Conservation (phyloP, 2,797 vertebrate genomes). For the Bufotes viridis region DNA sequence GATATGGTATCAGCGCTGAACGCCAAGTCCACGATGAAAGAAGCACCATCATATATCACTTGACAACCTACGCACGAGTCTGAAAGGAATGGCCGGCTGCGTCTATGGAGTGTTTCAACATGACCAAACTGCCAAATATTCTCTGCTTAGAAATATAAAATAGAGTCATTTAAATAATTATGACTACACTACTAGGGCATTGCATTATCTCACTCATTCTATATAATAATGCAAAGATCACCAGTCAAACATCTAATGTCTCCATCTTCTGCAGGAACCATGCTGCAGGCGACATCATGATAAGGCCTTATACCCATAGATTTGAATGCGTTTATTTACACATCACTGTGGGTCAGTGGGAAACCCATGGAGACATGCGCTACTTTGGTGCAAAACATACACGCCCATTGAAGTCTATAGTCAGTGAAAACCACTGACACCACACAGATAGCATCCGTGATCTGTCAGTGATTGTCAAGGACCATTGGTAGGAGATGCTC, state of each 20-base stretch:
- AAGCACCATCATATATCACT: not conserved
- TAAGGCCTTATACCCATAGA: too few relatives aligned
- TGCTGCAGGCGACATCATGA: not conserved
- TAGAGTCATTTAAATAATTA: not conserved
- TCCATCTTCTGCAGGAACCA: not conserved
- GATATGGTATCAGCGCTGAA: not conserved
- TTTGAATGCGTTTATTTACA: too few relatives aligned
- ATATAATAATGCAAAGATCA: not conserved
- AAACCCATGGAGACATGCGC: too few relatives aligned
- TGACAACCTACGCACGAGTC: not conserved
- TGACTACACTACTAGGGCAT: not conserved
- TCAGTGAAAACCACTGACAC: too few relatives aligned
- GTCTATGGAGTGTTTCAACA: conserved; percentile 3
- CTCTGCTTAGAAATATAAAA: not conserved
- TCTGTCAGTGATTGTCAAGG: too few relatives aligned
- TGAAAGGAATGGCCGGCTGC: not conserved
- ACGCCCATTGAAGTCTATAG: too few relatives aligned
- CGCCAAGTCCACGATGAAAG: not conserved
- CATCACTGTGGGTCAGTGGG: too few relatives aligned
- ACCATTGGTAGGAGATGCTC: too few relatives aligned
- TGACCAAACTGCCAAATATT: not conserved
- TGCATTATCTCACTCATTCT: not conserved
- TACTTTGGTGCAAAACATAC: too few relatives aligned
- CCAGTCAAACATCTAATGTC: not conserved
- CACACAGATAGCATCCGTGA: too few relatives aligned